phyloP scores from a whole-genome alignment of 2,797 vertebrate species.

The Chrysocyon brachyurus region DNA sequence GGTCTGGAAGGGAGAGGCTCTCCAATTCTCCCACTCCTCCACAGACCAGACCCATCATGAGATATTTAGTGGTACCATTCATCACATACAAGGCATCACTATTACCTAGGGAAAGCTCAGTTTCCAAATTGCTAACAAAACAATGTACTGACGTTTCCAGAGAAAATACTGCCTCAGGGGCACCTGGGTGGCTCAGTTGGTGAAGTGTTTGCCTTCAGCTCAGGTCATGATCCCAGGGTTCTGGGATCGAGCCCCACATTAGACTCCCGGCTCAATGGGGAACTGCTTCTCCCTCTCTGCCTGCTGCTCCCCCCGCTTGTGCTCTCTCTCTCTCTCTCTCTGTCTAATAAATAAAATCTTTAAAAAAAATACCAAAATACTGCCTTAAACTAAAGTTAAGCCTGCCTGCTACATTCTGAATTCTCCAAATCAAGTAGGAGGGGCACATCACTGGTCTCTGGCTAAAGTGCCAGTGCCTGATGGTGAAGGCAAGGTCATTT shows the following conservation, averaged over 20 bases:
- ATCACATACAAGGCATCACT: background rate
- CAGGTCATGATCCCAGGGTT: no score
- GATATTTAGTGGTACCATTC: background rate
- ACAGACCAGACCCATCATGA: background rate
- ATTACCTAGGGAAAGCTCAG: background rate
- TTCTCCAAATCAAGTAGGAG: background rate
- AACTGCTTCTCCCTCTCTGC: no score
- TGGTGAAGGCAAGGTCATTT: background rate
- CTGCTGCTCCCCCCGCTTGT: no score
- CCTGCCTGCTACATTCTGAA: slow-evolving; percentile 25
- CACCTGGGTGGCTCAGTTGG: no score
- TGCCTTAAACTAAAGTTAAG: background rate
- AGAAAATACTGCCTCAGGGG: background rate
- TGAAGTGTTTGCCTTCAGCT: no score
- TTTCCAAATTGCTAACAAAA: background rate
- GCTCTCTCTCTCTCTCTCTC: no score
- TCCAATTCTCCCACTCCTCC: background rate
- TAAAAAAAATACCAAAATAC: background rate
- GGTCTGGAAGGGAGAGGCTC: background rate
- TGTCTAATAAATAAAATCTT: no score
- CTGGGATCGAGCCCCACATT: no score
- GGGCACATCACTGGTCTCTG: background rate
- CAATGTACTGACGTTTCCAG: background rate
- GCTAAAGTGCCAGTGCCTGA: background rate
- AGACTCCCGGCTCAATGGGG: no score